Percentiles rank a stretch among this genome's conserved stretches.
phyloP scores from a whole-genome alignment of 2,888 invertebrate species.

The Epinotia brunnichana region DNA sequence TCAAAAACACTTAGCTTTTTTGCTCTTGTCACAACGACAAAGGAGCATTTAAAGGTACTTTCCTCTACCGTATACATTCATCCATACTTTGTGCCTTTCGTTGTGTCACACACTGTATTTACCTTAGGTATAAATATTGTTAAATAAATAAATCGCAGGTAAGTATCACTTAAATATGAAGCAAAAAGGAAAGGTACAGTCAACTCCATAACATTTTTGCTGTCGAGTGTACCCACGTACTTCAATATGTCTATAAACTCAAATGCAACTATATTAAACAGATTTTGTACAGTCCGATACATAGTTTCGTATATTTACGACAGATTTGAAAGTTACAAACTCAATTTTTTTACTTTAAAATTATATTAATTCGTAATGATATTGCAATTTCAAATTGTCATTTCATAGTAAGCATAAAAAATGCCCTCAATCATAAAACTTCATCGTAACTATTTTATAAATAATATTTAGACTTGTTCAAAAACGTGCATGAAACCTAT shows the following conservation, averaged over 20 bases:
- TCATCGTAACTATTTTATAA: neutral
- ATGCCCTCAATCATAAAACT: too few relatives aligned
- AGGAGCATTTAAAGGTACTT: too few relatives aligned
- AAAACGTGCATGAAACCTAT: too few relatives aligned
- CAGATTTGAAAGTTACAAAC: neutral
- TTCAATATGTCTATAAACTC: neutral
- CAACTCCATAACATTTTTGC: neutral
- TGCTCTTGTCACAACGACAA: too few relatives aligned
- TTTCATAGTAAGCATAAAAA: neutral
- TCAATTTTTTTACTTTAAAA: neutral
- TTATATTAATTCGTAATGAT: neutral
- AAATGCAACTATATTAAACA: neutral
- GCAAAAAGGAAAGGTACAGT: slow-evolving; percentile 6
- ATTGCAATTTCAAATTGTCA: neutral
- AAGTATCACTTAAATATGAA: slow-evolving; percentile 27
- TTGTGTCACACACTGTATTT: neutral
- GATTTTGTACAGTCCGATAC: neutral
- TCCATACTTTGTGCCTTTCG: neutral
- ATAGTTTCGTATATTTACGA: neutral
- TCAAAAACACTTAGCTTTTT: too few relatives aligned
- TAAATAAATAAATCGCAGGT: slow-evolving; percentile 32
- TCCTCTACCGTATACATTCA: neutral
- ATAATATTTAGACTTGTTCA: too few relatives aligned
- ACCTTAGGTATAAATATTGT: neutral
- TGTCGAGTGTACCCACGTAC: neutral